phyloP scores from a whole-genome alignment of 2,113 vertebrate genomes.

The Menura novaehollandiae region DNA sequence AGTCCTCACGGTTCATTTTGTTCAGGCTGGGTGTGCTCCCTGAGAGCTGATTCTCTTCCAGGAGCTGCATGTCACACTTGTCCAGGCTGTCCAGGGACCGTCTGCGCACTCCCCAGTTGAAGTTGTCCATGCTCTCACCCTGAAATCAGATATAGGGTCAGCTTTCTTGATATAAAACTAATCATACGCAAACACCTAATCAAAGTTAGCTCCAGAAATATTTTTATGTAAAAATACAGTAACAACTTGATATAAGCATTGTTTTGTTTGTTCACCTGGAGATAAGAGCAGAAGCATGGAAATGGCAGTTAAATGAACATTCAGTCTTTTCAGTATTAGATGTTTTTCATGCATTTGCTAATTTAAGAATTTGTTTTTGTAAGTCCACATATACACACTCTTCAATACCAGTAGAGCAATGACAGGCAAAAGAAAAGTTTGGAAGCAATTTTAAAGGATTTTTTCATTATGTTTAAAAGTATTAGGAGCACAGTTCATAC shows the following conservation, averaged over 20 bases:
- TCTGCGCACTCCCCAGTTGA: constrained; percentile 96
- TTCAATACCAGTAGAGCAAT: background rate
- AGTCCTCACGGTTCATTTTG: constrained; percentile 84
- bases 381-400: background rate
- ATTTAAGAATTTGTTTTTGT: background rate
- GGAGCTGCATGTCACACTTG: constrained; percentile 83
- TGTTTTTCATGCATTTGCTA: constrained; percentile 30
- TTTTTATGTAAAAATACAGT: background rate
- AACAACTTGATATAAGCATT: background rate
- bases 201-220: background rate
- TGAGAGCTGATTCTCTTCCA: constrained; percentile 87
- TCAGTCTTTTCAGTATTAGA: constrained; percentile 16
- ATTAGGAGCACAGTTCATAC: background rate
- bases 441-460: background rate
- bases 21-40: constrained; percentile 86
- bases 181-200: background rate
- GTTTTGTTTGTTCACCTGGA: constrained; percentile 22
- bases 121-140: constrained; percentile 96
- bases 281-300: constrained; percentile 42
- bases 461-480: background rate
- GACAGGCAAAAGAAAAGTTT: background rate
- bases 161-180: background rate
- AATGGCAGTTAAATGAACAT: constrained; percentile 37
- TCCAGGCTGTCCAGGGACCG: constrained; percentile 93
- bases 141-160: constrained; percentile 65